These are phyloP conservation scores for Zaprionus kolodkinae DNA, from an alignment of 1,140 invertebrate species.

Conservation along the genomic window DNA sequence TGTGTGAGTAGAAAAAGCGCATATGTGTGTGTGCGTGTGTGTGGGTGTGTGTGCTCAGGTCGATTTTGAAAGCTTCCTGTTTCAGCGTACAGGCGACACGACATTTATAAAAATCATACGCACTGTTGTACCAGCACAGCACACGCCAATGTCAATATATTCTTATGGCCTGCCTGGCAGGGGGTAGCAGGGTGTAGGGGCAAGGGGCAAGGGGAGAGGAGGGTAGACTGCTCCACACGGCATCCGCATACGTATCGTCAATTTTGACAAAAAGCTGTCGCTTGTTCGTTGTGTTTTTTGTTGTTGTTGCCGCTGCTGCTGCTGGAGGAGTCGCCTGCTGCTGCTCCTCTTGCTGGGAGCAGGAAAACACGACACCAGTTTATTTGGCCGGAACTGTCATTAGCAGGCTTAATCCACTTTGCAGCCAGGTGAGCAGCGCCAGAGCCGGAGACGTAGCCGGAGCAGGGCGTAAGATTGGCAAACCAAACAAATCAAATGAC, in stretches of 20 bases:
- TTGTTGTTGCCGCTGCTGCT: neutral
- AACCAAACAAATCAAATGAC: constrained; percentile 56
- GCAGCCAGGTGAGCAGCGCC: constrained; percentile 17
- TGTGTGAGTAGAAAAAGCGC: no score
- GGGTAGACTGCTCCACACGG: neutral
- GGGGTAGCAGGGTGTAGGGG: no score
- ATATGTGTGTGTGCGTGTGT: neutral
- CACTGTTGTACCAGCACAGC: constrained; percentile 77
- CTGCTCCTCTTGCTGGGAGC: constrained; percentile 22
- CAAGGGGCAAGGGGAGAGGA: no score
- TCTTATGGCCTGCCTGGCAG: constrained; percentile 67
- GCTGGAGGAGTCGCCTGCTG: neutral
- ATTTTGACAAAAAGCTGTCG: constrained; percentile 78
- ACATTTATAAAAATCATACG: constrained; percentile 81
- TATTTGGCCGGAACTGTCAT: constrained; percentile 63
- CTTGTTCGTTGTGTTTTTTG: constrained; percentile 13
- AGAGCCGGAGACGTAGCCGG: no score
- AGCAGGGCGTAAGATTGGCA: constrained; percentile 40
- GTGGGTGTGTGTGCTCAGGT: constrained; percentile 54
- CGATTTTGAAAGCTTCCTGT: constrained; percentile 74
- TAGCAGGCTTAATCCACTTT: constrained; percentile 75
- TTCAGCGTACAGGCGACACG: constrained; percentile 63
- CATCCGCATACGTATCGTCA: constrained; percentile 68
- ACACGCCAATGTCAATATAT: constrained; percentile 73
- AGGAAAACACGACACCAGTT: constrained; percentile 59